phyloP scores from a whole-genome alignment of 2,113 vertebrate species.

The Aleadryas rufinucha region DNA sequence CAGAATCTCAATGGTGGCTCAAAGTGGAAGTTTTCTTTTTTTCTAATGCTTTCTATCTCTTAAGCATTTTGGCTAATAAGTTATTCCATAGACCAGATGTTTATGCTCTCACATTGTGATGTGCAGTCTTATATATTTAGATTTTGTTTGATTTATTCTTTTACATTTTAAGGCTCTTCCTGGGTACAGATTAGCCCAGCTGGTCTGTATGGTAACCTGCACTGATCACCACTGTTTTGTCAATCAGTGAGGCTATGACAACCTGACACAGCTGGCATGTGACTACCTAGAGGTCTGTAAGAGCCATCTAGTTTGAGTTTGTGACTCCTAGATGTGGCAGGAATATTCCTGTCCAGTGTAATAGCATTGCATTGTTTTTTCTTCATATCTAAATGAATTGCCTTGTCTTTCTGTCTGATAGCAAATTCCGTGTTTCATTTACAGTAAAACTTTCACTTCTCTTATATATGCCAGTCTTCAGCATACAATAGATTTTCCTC shows the following conservation, averaged over 20 bases:
- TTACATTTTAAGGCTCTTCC: background rate
- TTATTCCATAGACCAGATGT: background rate
- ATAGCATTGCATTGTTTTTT: background rate
- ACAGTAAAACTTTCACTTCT: background rate
- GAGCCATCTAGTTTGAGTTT: background rate
- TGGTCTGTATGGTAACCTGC: background rate
- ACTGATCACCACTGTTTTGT: background rate
- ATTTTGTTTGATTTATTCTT: background rate
- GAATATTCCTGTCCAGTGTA: background rate
- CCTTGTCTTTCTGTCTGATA: background rate
- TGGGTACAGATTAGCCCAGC: background rate
- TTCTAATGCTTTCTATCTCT: background rate
- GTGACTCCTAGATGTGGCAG: background rate
- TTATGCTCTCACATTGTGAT: background rate
- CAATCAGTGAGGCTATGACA: background rate
- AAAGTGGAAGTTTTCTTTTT: background rate
- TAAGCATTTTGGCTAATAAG: background rate
- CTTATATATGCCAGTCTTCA: background rate
- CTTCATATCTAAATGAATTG: background rate
- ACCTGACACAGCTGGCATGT: background rate
- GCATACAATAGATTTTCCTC: background rate
- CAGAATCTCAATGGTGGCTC: background rate
- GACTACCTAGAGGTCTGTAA: background rate
- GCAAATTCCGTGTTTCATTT: background rate
- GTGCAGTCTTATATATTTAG: background rate